Evolutionary conservation across 2,888 invertebrate genomes (phyloP), one percentile per base, ranked within the genome.

Genomic region (Eurytoma adleriae): DNA sequence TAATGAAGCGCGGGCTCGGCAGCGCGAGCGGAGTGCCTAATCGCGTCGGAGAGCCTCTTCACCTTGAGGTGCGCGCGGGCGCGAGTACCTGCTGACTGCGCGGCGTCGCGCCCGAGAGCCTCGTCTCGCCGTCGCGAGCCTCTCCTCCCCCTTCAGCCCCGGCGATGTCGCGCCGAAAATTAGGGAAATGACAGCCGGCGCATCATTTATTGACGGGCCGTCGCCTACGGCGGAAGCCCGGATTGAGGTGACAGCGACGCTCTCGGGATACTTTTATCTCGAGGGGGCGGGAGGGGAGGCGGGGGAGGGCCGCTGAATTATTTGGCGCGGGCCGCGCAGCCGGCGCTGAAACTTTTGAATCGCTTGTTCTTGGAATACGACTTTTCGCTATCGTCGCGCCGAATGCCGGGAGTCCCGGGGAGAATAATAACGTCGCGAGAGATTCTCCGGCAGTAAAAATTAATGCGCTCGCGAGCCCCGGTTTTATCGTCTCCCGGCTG

Each of bases 21-120:
- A 79, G 68, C 73, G 68, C 61, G 78, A 73, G 52, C 78, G 54
- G 73, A 72, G 72, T 80, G 48, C 73, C n/a, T 78, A 73, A 81
- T 78, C 70, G 73, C 59, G 64, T 66, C 56, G 24, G 70, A 78
- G 80, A 70, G 80, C 57, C 80, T 74, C 81, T 78, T 81, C 78
- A 81, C 78, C 81, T 70, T 78, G 64, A 78, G 78, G 30, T 62
- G 64, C 5, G 40, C 40, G 40, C 40, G 40, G n/a, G n/a, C n/a
- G n/a, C n/a, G n/a, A 40, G 40, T 56, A 77, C 56, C 56, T 77
- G 77, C 81, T 81, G 81, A 81, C 74, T 64, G 27, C 70, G 81
- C 80, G 73, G 69, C 71, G 56, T 57, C 69, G 13, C 20, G 40
- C 1, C 54, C 59, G 54, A 0, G 20, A 54, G 30, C 56, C n/a